These are phyloP conservation scores for Leuciscus idus DNA, from an alignment of 2,113 vertebrate genomes.

Conservation along the genomic window DNA sequence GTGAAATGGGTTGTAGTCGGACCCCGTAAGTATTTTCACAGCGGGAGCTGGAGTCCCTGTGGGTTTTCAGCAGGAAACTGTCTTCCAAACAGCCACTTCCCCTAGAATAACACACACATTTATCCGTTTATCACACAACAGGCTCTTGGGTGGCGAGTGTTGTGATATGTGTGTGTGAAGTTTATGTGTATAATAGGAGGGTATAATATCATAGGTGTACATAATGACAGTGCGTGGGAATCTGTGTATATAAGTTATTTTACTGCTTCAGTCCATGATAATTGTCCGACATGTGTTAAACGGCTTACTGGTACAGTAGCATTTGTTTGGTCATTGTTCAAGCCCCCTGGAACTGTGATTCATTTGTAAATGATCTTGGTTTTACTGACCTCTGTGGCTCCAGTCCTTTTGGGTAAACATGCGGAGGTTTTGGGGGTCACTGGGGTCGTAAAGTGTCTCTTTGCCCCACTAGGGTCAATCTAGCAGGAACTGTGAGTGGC, in stretches of 20 bases:
- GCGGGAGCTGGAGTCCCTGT: conserved; percentile 38
- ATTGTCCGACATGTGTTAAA: conserved; percentile 27
- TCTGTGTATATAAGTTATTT: background rate
- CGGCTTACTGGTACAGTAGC: conserved; percentile 33
- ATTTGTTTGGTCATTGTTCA: conserved; percentile 37
- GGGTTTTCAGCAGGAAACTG: conserved; percentile 59
- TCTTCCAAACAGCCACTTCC: conserved; percentile 59
- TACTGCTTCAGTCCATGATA: background rate
- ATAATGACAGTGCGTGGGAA: background rate
- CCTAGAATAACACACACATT: conserved; percentile 60
- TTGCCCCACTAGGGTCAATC: conserved; percentile 42
- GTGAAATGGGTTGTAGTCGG: conserved; percentile 35
- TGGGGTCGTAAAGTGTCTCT: conserved; percentile 47
- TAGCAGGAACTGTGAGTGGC: conserved; percentile 50
- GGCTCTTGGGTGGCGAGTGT: conserved; percentile 12
- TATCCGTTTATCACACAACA: conserved; percentile 46
- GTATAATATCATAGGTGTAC: background rate
- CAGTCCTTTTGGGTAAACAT: conserved; percentile 55
- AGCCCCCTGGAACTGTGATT: conserved; percentile 42
- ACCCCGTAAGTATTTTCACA: conserved; percentile 56
- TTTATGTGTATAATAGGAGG: conserved; percentile 23
- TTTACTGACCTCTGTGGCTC: conserved; percentile 44
- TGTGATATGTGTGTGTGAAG: background rate
- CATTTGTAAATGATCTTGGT: conserved; percentile 59
- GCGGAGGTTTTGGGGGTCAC: conserved; percentile 24